A percentile compares a stretch with the other conserved stretches of the same genome.
phyloP scores from a whole-genome alignment of 2,797 vertebrate species.

The Myotis myotis region DNA sequence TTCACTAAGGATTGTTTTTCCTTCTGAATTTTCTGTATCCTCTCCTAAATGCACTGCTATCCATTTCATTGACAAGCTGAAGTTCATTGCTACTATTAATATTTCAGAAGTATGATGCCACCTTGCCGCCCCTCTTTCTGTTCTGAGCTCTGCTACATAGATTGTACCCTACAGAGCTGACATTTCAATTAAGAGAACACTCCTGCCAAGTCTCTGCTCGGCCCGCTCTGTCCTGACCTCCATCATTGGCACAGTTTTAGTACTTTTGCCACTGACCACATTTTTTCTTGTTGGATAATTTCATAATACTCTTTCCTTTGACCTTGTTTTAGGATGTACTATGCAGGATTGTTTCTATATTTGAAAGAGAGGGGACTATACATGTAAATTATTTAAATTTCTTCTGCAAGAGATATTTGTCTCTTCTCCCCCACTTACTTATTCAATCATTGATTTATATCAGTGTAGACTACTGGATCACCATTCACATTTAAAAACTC shows the following conservation, averaged over 20 bases:
- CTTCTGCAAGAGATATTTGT: background rate
- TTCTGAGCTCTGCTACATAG: slow-evolving; percentile 21
- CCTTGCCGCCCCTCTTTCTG: background rate
- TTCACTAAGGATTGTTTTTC: background rate
- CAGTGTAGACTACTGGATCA: background rate
- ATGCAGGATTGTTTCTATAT: slow-evolving; percentile 3
- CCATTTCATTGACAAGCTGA: slow-evolving; percentile 46
- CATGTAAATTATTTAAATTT: background rate
- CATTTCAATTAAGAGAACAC: slow-evolving; percentile 58
- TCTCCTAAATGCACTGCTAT: background rate
- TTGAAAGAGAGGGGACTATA: background rate
- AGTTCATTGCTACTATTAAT: slow-evolving; percentile 57
- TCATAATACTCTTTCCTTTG: background rate
- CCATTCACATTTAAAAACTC: background rate
- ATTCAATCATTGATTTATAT: background rate
- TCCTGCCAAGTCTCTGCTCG: background rate
- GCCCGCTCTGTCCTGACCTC: background rate
- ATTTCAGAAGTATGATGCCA: slow-evolving; percentile 54
- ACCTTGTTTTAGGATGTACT: slow-evolving; percentile 19
- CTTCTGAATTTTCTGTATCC: background rate
- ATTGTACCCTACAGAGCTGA: slow-evolving; percentile 9
- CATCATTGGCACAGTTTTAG: background rate
- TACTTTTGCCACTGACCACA: background rate
- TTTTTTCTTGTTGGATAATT: slow-evolving; percentile 24
- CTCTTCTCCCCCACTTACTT: background rate